Evolutionary conservation across 2,113 vertebrate species (phyloP).

Genomic region (Onychostruthus taczanowskii): DNA sequence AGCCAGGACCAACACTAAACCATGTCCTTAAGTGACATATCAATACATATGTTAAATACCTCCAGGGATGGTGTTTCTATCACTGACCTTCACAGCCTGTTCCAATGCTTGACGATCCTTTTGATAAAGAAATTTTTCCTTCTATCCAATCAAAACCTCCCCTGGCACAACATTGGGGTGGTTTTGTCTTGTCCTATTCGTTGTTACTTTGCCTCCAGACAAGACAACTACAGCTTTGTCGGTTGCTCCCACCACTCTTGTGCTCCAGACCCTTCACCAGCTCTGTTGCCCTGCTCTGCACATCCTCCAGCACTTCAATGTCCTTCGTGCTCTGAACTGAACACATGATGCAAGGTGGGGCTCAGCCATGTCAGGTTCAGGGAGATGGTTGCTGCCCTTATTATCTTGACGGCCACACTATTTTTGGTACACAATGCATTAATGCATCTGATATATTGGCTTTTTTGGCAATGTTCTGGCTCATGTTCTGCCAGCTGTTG

Average conservation of each 20-base stretch:
- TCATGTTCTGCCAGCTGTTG: neutral
- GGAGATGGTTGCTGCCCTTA: no score
- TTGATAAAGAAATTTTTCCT: neutral
- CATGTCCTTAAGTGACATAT: neutral
- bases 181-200: neutral
- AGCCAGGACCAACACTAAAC: neutral
- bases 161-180: neutral
- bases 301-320: no score
- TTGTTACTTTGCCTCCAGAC: neutral
- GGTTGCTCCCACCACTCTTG: neutral
- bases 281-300: neutral
- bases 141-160: neutral
- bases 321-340: neutral
- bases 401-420: neutral
- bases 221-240: neutral
- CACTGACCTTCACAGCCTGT: neutral
- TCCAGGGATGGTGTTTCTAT: neutral
- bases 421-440: neutral
- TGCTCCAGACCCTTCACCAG: neutral
- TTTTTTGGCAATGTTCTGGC: neutral
- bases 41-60: neutral
- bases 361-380: neutral
- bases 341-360: neutral
- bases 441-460: neutral
- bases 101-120: neutral